Evolutionary conservation across 64 coral and sea anemone species (phyloP), one percentile per base, ranked within the genome.

Genomic region (Stichodactyla helianthus): DNA sequence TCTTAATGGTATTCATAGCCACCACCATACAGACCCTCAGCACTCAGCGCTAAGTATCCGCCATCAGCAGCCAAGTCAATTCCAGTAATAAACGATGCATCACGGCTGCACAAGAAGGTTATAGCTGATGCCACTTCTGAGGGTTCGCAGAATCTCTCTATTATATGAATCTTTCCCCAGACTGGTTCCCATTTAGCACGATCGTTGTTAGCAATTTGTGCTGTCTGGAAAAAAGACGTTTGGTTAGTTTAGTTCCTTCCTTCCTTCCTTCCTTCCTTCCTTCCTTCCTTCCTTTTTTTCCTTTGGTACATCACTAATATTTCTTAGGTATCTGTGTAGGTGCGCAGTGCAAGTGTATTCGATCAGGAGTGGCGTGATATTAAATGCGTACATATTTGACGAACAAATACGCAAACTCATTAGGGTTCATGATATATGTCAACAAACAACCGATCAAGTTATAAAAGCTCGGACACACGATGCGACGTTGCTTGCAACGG

Each of bases 41-140:
- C 86, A 77, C 80, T 84, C 57, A 93, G 50, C 10, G 55, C 91
- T n/a, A 88, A 64, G 16, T 50, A 67, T 50, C 91, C 91, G 56
- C 91, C 91, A 59, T 93, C 91, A 15, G 88, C 63, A 10, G 70
- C 6, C 62, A 88, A 70, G 20, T 93, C 91, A 78, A 59, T 54
- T 4, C 26, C 80, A 51, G 91, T 93, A 52, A 93, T 93, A 19
- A 84, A 88, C 9, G 91, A 93, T 19, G 91, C 91, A 80, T 93
- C 91, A n/a, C 65, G 52, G 53, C 91, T 93, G 80, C 86, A 93
- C 31, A 93, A 67, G 52, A 88, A 88, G 59, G 86, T 20, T n/a
- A 92, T 88, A 52, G 81, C 79, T 51, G 91, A 86, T 50, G 91
- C 91, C 74, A 92, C 25, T 70, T 92, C 91, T 27, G 79, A 44